phyloP scores from a whole-genome alignment of 2,797 vertebrate genomes.

The Numenius phaeopus region DNA sequence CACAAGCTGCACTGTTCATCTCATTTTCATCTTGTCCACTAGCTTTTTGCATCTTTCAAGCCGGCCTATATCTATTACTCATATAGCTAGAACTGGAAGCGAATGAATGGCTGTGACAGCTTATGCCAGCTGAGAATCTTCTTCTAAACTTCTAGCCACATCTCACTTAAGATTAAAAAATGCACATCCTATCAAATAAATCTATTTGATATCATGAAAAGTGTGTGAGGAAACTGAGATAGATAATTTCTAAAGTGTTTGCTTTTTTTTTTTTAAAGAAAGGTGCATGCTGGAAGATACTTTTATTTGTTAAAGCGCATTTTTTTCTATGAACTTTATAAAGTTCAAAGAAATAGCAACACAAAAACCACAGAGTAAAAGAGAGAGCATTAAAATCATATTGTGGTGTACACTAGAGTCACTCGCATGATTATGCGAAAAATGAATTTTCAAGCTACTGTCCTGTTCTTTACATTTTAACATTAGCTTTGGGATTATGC shows the following conservation, averaged over 20 bases:
- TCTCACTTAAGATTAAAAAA: neutral
- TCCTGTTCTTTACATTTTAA: conserved; percentile 36
- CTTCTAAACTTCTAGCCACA: neutral
- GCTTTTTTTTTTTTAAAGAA: neutral
- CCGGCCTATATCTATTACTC: neutral
- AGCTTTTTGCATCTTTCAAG: neutral
- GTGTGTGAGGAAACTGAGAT: neutral
- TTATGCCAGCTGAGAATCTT: neutral
- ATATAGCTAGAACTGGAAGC: neutral
- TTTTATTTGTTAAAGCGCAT: neutral
- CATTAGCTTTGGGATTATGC: neutral
- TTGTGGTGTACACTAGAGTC: neutral
- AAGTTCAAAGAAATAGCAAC: neutral
- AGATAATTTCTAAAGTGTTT: neutral
- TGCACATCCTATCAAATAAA: neutral
- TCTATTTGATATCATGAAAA: neutral
- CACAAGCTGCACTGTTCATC: neutral
- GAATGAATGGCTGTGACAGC: neutral
- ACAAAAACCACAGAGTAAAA: neutral
- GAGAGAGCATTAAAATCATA: neutral
- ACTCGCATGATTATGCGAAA: neutral
- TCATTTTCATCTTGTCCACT: neutral
- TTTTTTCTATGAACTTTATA: neutral
- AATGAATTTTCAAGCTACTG: conserved; percentile 38
- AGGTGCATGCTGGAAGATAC: neutral